Percentiles rank a stretch among this genome's conserved stretches.
These are phyloP conservation scores for Helogale parvula DNA, from an alignment of 2,113 vertebrate genomes.

Conservation along the genomic window DNA sequence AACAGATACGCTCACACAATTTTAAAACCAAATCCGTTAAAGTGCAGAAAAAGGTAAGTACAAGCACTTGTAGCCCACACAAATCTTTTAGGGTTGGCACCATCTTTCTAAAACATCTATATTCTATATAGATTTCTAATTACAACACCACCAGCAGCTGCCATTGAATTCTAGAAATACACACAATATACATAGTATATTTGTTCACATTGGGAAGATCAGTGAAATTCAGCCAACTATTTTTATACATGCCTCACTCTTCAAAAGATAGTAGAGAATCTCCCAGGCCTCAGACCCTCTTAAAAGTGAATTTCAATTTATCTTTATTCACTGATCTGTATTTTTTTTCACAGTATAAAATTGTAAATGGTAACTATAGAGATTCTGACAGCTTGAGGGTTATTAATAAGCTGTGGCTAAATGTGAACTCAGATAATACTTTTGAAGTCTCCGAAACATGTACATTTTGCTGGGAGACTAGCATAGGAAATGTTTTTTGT, in stretches of 20 bases:
- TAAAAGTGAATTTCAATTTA: constrained; percentile 72
- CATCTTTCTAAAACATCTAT: constrained; percentile 90
- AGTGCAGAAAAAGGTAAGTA: constrained; percentile 86
- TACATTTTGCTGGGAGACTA: constrained; percentile 71
- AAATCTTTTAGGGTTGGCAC: constrained; percentile 93
- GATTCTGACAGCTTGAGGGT: constrained; percentile 79
- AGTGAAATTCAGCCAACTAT: constrained; percentile 83
- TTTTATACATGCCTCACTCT: constrained; percentile 79
- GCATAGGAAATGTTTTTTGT: constrained; percentile 55
- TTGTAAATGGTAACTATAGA: constrained; percentile 79
- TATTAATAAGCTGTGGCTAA: constrained; percentile 79
- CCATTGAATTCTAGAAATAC: constrained; percentile 90
- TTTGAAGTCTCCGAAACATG: constrained; percentile 67
- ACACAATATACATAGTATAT: constrained; percentile 91
- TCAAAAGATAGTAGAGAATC: constrained; percentile 77
- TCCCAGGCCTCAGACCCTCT: constrained; percentile 78
- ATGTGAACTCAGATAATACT: constrained; percentile 72
- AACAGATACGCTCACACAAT: constrained; percentile 87
- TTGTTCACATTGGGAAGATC: constrained; percentile 88
- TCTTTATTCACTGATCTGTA: constrained; percentile 81
- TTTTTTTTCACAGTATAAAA: constrained; percentile 85
- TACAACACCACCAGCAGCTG: constrained; percentile 90
- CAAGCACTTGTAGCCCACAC: constrained; percentile 92
- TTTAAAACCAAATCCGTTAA: constrained; percentile 87
- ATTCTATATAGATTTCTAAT: constrained; percentile 91